Percentiles rank a stretch among this genome's conserved stretches.
Conservation (phyloP, 2,888 invertebrate species). For the Tetranychus piercei region DNA sequence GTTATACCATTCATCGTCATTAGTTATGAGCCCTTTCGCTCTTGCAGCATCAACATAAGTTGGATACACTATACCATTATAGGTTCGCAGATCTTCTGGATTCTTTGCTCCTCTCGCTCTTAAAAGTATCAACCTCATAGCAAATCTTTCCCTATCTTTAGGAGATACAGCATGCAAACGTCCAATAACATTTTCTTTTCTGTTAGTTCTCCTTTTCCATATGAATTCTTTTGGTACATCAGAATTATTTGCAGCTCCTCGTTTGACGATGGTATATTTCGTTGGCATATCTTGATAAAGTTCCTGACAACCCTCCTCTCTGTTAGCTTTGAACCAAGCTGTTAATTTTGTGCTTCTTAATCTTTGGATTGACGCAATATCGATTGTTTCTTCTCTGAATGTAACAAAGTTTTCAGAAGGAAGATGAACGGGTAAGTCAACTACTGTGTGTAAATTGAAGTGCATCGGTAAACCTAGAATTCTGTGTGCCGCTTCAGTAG, state of each 20-base stretch:
- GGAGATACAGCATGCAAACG: constrained; percentile 18
- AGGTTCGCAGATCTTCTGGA: constrained; percentile 27
- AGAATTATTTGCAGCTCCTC: constrained; percentile 5
- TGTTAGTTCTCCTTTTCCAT: background rate
- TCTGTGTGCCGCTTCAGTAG: constrained; percentile 17
- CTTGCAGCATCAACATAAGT: constrained; percentile 26
- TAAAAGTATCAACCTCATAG: constrained; percentile 22
- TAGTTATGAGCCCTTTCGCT: constrained; percentile 24
- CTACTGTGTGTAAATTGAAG: constrained; percentile 30
- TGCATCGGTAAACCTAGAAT: constrained; percentile 28
- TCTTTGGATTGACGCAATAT: constrained; percentile 18
- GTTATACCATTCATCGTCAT: constrained; percentile 27
- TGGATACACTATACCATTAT: constrained; percentile 22
- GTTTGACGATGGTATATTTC: background rate
- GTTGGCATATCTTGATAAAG: constrained; percentile 14
- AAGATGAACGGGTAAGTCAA: constrained; percentile 31
- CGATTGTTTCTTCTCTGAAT: constrained; percentile 24
- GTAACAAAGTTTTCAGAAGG: constrained; percentile 27
- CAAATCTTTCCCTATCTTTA: constrained; percentile 18
- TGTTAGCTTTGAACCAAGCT: constrained; percentile 25
- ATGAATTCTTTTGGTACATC: constrained; percentile 19
- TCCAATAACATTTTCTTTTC: constrained; percentile 4
- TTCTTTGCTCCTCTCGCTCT: constrained; percentile 23
- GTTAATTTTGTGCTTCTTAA: constrained; percentile 24
- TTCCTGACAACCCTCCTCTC: background rate